Conservation (phyloP, 2,888 invertebrate species). For the Charanyca ferruginea region DNA sequence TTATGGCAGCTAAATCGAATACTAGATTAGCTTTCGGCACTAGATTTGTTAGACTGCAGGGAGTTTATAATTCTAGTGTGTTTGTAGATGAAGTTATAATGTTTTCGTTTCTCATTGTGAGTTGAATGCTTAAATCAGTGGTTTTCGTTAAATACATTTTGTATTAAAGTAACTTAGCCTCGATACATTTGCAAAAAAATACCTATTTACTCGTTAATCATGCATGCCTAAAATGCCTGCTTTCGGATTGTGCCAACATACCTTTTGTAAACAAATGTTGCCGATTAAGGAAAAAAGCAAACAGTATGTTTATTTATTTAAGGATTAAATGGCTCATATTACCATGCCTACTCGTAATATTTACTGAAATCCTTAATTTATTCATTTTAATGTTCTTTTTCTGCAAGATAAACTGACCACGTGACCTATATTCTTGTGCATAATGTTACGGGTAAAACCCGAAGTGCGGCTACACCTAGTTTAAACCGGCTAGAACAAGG, state of each 20-base stretch:
- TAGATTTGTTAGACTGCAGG: conserved; percentile 24
- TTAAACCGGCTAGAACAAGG: too few relatives aligned
- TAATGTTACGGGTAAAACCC: too few relatives aligned
- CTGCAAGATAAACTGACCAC: conserved; percentile 4
- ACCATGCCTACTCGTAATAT: not conserved
- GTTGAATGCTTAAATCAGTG: not conserved
- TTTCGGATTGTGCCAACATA: not conserved
- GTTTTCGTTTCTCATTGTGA: not conserved
- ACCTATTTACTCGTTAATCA: not conserved
- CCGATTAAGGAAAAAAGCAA: conserved; percentile 9
- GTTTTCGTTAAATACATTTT: not conserved
- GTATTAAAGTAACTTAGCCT: too few relatives aligned
- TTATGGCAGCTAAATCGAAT: conserved; percentile 46
- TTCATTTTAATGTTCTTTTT: not conserved
- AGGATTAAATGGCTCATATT: not conserved
- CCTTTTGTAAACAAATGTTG: conserved; percentile 11
- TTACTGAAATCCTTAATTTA: conserved; percentile 11
- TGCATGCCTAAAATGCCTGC: not conserved
- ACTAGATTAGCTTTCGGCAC: conserved; percentile 52
- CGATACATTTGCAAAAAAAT: not conserved
- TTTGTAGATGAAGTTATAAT: conserved; percentile 1
- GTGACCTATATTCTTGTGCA: not conserved
- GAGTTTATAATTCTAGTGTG: conserved; percentile 31
- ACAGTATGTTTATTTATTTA: conserved; percentile 17
- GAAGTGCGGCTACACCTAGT: too few relatives aligned